Conservation (phyloP, 2,113 vertebrate species). For the Poeciliopsis retropinna region DNA sequence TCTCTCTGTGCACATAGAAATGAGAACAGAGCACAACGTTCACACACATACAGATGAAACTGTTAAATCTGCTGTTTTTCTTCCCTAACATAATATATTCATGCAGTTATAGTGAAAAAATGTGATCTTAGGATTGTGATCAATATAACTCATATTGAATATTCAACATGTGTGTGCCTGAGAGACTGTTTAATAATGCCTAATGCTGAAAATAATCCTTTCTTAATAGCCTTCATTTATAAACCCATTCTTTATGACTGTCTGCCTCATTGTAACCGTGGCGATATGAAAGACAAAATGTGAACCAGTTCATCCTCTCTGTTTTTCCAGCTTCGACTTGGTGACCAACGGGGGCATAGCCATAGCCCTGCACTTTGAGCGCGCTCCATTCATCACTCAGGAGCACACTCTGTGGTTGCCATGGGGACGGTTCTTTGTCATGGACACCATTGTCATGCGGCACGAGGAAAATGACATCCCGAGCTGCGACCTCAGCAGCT, state of each 20-base stretch:
- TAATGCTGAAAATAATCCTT: constrained; percentile 29
- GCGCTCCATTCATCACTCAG: constrained; percentile 96
- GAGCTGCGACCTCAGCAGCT: constrained; percentile 97
- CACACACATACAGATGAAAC: constrained; percentile 18
- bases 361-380: constrained; percentile 90
- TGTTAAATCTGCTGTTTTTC: constrained; percentile 17
- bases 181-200: constrained; percentile 45
- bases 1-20: constrained; percentile 33
- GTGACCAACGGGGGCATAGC: constrained; percentile 93
- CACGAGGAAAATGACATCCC: constrained; percentile 98
- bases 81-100: constrained; percentile 34
- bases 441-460: constrained; percentile 98
- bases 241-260: constrained; percentile 27
- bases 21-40: constrained; percentile 36
- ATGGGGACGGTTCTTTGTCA: constrained; percentile 98
- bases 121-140: constrained; percentile 35
- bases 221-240: constrained; percentile 36
- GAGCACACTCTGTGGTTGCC: constrained; percentile 97
- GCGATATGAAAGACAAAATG: constrained; percentile 58
- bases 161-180: constrained; percentile 34
- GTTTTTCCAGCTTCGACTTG: constrained; percentile 90
- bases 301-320: constrained; percentile 33
- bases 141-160: constrained; percentile 42
- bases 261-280: constrained; percentile 22
- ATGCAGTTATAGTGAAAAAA: constrained; percentile 29